phyloP scores from a whole-genome alignment of 2,113 vertebrate genomes.

The Numida meleagris region DNA sequence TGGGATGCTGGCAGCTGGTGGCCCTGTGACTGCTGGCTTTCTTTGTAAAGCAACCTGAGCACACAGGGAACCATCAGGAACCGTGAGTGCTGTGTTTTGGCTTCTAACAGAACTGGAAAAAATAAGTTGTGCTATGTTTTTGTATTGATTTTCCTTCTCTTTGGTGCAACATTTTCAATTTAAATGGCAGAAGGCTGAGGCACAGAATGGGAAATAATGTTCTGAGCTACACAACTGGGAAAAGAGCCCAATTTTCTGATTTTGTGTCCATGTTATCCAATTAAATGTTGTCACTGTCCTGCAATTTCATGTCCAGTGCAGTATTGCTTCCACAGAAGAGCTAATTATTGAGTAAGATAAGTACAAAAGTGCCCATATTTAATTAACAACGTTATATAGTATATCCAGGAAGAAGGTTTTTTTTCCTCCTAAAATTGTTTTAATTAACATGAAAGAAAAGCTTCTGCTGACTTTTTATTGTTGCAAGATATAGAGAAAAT shows the following conservation, averaged over 20 bases:
- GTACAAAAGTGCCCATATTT: constrained; percentile 31
- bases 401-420: not conserved
- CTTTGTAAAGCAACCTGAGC: not conserved
- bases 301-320: constrained; percentile 44
- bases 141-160: constrained; percentile 53
- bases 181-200: constrained; percentile 41
- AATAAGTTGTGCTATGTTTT: not conserved
- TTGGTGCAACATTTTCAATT: constrained; percentile 26
- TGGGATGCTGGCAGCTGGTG: accelerated
- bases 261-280: constrained; percentile 12
- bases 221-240: constrained; percentile 40
- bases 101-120: constrained; percentile 16
- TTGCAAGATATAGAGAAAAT: constrained; percentile 30
- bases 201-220: not conserved
- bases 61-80: not conserved
- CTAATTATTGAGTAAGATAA: constrained; percentile 47
- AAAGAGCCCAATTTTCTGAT: constrained; percentile 58
- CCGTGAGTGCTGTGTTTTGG: accelerated
- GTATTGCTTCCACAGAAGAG: constrained; percentile 34
- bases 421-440: not conserved
- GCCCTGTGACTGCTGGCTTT: not conserved
- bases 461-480: constrained; percentile 49
- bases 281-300: constrained; percentile 59
- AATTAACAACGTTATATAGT: constrained; percentile 43
- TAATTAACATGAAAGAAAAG: constrained; percentile 56